Base-by-base conservation (phyloP, 1,140 invertebrate species). In the Melanaphis sacchari region DNA sequence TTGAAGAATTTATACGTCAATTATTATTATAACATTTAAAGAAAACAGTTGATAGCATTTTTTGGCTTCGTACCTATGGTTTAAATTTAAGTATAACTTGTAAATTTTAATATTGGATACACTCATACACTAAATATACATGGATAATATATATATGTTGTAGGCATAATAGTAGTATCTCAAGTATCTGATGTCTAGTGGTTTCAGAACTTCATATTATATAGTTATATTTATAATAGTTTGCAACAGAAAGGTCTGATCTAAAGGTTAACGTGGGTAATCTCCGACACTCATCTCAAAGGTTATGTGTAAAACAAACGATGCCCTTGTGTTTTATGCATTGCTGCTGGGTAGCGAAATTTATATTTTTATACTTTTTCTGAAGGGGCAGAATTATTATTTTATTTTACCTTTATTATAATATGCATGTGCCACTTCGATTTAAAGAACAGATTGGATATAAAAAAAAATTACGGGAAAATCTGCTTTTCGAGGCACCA, bases 211-310 rank as follows among this genome's bases (percentile, higher is more conserved):
- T 49, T 43, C 21, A 76, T 66, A 46, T 76, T 91, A 81, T 41
- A 38, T 76, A 24, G 90, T 91, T 81, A 76, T 91, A 81, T 91
- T 91, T 91, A 91, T 81, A 91, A 91, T 81, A 36, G 54, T 36
- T 91, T 91, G 90, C 31, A 91, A 91, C 41, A 11, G 66, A 81
- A 81, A 52, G 89, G 40, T 81, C 54, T 38, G 31, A 31, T 81
- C 59, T n/a, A 91, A 81, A 91, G 66, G 90, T 66, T 91, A 91
- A 91, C 90, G 46, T 91, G 54, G 90, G 90, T 76, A 91, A 91
- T 91, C 90, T 91, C 26, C 26, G 11, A 66, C 40, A 91, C 40
- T 91, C 54, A 59, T 66, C 40, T 91, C 38, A n/a, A 41, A 59
- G 54, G 90, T 89, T 89, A 89, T 52, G 46, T 89, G 90, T 66